phyloP scores from a whole-genome alignment of 2,113 vertebrate species.

The Notechis scutatus region DNA sequence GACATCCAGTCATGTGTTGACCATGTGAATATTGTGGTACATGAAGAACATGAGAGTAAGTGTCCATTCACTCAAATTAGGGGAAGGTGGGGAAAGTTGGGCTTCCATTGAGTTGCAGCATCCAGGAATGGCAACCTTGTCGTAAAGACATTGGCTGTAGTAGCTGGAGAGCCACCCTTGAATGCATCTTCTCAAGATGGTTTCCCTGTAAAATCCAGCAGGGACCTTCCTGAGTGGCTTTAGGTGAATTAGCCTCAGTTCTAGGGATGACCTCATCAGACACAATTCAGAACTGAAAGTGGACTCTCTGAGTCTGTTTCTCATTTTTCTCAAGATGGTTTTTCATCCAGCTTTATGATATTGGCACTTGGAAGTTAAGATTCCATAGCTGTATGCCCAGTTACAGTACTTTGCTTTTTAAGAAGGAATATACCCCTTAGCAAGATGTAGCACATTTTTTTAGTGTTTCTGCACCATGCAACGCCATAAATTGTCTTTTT shows the following conservation, averaged over 20 bases:
- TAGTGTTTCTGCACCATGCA: not conserved
- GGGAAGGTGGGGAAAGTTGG: not conserved
- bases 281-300: not conserved
- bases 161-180: not conserved
- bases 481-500: not conserved
- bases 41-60: constrained; percentile 93
- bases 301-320: not conserved
- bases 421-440: not conserved
- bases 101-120: not conserved
- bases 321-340: not conserved
- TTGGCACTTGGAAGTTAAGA: not conserved
- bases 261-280: not conserved
- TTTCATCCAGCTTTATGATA: not conserved
- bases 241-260: not conserved
- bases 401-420: not conserved
- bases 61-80: not conserved
- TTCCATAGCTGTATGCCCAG: not conserved
- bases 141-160: not conserved
- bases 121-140: not conserved
- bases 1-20: constrained; percentile 94
- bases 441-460: too few species aligned
- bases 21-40: constrained; percentile 85
- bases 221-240: not conserved
- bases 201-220: too few species aligned
- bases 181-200: not conserved